Evolutionary conservation across 1,140 invertebrate species (phyloP), one percentile per base, ranked within the genome.

Genomic region (Neodiprion virginianus): DNA sequence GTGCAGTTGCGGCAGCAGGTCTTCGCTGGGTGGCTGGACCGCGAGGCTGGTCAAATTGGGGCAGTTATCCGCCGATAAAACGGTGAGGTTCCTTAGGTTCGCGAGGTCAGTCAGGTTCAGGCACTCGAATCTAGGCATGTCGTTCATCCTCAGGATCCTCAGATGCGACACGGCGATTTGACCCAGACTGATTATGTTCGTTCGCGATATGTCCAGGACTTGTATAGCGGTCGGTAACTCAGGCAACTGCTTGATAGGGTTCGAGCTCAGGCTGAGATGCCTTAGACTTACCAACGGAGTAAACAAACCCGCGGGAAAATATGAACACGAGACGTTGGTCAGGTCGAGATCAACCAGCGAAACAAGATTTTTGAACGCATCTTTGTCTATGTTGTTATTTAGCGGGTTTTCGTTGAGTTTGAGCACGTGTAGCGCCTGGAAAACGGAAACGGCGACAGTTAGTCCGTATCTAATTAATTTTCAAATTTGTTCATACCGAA

Each of bases 401-500:
- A 89, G 80, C 7, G 88, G 88, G 76, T 89, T 89, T 17, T 82
- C 78, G 0, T 87, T 83, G 7, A 89, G 21, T 5, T 85, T 86
- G 7, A 89, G 80, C 76, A 81, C 82, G 48, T 86, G 80, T 48
- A 89, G 77, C 40, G 81, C 67, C 88, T 89, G 71, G 49, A 83
- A 80, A 75, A 68, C 50, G 65, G 50, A 17, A 71, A 65, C 17
- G 28, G 28, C 47, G 69, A 72, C 49, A 72, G 67, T 74, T 69
- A 69, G 69, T 11, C 10, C 48, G 70, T 14, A 23, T 49, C 68
- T 74, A 74, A 66, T 14, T 66, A 3, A 21, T 66, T 14, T 66
- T 66, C 3, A 66, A 66, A 66, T 66, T 7, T 21, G 61, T n/a
- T 66, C 21, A 21, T n/a, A 66, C 28, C 5, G 14, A 84, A 88